Base-by-base conservation (phyloP, 2,113 vertebrate genomes). In the Gadus macrocephalus region DNA sequence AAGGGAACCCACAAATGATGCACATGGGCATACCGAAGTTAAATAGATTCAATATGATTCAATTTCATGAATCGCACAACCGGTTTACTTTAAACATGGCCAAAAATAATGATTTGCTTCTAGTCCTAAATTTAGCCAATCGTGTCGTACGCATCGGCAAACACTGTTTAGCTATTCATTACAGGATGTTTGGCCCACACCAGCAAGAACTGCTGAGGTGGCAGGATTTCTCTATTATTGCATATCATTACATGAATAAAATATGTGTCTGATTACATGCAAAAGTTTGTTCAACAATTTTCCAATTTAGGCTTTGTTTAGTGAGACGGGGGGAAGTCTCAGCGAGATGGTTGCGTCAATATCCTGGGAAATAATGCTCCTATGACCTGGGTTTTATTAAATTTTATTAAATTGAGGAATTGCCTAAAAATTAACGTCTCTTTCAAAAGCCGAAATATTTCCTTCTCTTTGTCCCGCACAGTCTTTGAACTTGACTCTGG, bases 171-270 rank as follows among this genome's bases (percentile, higher is more conserved):
- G 69, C 72, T 80, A 31, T 81, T 79, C 73, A 67, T 70, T 68
- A 72, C 73, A 69, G 72, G 77, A 81, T 79, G 75, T 78, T 81
- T 77, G 67, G 67, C 62, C 67, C 67, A 58, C 17, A n/a, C 69
- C 53, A 53, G 73, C 78, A 74, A 64, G 72, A 85, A 85, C 22
- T 78, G 81, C 83, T 86, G 85, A 88, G 80, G 70, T 3, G 1
- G 65, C 70, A 53, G 60, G 74, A 78, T 76, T 78, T 6, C 66
- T 55, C 72, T 77, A 68, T 83, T 69, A 87, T 81, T 71, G 81
- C 80, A 84, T 86, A 85, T 89, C 77, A 88, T 88, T 84, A 82
- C 82, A 86, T 88, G 73, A 88, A 89, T 88, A 88, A 88, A 89
- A 90, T 80, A 87, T 88, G 76, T 58, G 38, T 27, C 53, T 81